These are phyloP conservation scores for Drepana falcataria DNA, from an alignment of 2,888 invertebrate genomes.

Conservation along the genomic window DNA sequence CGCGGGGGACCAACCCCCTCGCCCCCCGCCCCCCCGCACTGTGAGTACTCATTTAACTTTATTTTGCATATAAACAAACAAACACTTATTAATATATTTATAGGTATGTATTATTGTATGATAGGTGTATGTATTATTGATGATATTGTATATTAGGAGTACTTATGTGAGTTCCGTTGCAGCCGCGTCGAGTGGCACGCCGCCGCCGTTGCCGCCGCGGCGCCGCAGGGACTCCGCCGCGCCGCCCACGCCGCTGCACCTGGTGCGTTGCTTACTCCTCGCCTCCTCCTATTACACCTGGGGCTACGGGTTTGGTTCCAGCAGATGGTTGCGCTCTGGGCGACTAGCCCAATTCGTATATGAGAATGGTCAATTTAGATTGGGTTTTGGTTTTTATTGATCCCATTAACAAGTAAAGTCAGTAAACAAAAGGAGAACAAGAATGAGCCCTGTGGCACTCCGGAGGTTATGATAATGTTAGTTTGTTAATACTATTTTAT, in stretches of 20 bases:
- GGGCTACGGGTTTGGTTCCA: no score
- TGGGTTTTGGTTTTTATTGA: no score
- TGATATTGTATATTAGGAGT: constrained; percentile 1
- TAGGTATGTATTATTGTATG: neutral
- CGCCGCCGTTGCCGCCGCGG: constrained; percentile 69
- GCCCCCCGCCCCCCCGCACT: constrained; percentile 37
- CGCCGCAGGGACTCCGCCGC: constrained; percentile 59
- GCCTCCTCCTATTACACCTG: neutral
- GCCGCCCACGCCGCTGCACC: constrained; percentile 52
- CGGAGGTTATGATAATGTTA: constrained; percentile 1
- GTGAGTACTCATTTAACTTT: constrained; percentile 21
- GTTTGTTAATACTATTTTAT: no score
- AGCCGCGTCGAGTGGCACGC: constrained; percentile 44
- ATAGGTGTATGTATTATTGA: neutral
- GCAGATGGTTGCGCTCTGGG: no score
- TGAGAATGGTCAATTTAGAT: no score
- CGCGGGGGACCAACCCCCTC: constrained; percentile 44
- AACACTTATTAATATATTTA: neutral
- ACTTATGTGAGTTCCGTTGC: no score
- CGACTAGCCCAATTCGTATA: no score
- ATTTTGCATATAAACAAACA: neutral
- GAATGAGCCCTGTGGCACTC: constrained; percentile 6
- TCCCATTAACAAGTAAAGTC: no score
- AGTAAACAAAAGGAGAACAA: constrained; percentile 13
- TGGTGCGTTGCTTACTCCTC: constrained; percentile 15